Percentiles rank a stretch among this genome's conserved stretches.
phyloP scores from a whole-genome alignment of 2,797 vertebrate genomes.

The Nasua narica region DNA sequence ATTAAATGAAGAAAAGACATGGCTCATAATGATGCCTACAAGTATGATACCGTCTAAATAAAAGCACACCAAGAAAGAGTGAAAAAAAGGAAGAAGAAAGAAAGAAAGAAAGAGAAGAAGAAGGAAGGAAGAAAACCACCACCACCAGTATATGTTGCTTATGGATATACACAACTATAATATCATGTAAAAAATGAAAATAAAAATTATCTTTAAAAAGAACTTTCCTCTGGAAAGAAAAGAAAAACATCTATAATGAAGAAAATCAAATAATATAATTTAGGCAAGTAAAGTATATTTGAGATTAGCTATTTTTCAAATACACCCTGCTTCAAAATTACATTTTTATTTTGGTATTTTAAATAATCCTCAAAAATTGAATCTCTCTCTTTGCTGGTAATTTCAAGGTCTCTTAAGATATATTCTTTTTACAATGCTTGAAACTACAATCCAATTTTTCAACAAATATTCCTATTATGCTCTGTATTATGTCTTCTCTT shows the following conservation, averaged over 20 bases:
- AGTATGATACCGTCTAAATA: background rate
- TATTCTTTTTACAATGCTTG: constrained; percentile 50
- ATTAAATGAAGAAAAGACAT: background rate
- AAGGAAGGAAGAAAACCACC: too few relatives aligned
- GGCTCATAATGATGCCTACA: background rate
- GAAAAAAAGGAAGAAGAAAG: too few relatives aligned
- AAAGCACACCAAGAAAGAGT: background rate
- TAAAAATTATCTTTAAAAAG: background rate
- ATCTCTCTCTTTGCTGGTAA: constrained; percentile 43
- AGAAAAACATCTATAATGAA: background rate
- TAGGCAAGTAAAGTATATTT: background rate
- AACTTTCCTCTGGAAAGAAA: background rate
- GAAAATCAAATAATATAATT: background rate
- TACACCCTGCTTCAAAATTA: background rate
- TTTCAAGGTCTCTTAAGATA: background rate
- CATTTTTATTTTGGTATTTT: background rate
- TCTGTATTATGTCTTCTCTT: constrained; percentile 19
- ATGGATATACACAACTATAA: background rate
- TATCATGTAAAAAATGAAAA: background rate
- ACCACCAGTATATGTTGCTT: background rate
- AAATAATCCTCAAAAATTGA: constrained; percentile 40
- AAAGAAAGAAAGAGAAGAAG: too few relatives aligned
- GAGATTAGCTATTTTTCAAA: constrained; percentile 20
- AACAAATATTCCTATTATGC: constrained; percentile 33
- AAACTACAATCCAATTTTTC: constrained; percentile 52